These are phyloP conservation scores for human (Homo sapiens) DNA, from an alignment of 2,113 vertebrate species.

Conservation along the genomic window DNA sequence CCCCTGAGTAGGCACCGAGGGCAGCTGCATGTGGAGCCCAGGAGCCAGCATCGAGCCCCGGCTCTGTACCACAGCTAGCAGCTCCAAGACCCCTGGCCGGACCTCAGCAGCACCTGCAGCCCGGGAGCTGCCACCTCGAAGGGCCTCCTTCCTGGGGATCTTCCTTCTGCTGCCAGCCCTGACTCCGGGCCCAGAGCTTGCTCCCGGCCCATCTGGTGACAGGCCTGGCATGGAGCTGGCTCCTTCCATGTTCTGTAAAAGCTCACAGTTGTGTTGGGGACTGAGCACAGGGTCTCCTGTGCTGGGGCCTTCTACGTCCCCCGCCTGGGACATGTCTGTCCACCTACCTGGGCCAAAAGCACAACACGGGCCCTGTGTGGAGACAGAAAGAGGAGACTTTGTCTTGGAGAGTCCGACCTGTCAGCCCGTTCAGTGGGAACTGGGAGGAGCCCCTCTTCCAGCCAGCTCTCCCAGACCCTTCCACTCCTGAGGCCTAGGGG, in stretches of 20 bases:
- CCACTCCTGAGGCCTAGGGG: not conserved
- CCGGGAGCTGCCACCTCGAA: not conserved
- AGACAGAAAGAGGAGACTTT: not conserved
- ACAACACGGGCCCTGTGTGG: not conserved
- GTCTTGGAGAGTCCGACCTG: not conserved
- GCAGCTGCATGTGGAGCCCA: not conserved
- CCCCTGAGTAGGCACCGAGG: not conserved
- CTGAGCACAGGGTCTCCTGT: not conserved
- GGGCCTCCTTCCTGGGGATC: not conserved
- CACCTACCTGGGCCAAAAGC: not conserved
- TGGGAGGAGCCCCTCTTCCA: not conserved
- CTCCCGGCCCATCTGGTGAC: not conserved
- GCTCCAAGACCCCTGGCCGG: not conserved
- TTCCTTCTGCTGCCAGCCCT: not conserved
- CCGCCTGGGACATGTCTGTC: conserved; percentile 12
- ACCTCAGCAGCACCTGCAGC: not conserved
- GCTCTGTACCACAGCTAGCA: not conserved
- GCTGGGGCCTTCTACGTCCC: not conserved
- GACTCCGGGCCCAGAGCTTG: not conserved
- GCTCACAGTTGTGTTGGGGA: rapidly evolving
- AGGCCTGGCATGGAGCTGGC: not conserved
- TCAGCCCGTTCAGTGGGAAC: not conserved
- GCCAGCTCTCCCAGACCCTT: not conserved
- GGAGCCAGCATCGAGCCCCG: not conserved
- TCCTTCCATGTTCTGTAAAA: not conserved